These are phyloP conservation scores for Eudemis profundana DNA, from an alignment of 2,888 invertebrate genomes.

Conservation along the genomic window DNA sequence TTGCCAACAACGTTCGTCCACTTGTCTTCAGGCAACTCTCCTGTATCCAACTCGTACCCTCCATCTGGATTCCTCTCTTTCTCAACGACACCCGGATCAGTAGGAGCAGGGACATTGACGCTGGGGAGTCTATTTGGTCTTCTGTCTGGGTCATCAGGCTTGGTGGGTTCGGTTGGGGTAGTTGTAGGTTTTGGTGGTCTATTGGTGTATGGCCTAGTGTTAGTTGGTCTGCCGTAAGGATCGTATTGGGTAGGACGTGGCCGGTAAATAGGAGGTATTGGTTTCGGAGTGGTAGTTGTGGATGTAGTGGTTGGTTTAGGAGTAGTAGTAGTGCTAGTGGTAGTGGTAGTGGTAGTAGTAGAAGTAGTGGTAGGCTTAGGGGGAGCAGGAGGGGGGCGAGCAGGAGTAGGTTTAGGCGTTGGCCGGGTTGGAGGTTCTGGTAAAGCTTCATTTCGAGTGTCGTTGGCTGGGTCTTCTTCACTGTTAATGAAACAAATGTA, in stretches of 20 bases:
- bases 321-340: slow-evolving; percentile 49
- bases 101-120: slow-evolving; percentile 52
- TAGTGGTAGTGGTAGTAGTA: slow-evolving; percentile 48
- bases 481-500: too few species aligned
- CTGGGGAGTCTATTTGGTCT: slow-evolving; percentile 46
- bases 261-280: slow-evolving; percentile 50
- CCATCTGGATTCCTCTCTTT: slow-evolving; percentile 58
- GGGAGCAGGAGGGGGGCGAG: slow-evolving; percentile 47
- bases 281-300: slow-evolving; percentile 46
- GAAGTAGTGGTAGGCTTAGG: slow-evolving; percentile 49
- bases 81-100: slow-evolving; percentile 52
- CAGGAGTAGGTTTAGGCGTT: slow-evolving; percentile 33
- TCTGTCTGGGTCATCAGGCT: slow-evolving; percentile 46
- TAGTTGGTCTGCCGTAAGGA: slow-evolving; percentile 41
- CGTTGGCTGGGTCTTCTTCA: slow-evolving; percentile 60
- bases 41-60: slow-evolving; percentile 57
- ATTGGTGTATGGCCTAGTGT: slow-evolving; percentile 45
- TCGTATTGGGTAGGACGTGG: slow-evolving; percentile 44
- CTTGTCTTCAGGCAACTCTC: slow-evolving; percentile 61
- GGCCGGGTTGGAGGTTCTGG: slow-evolving; percentile 48
- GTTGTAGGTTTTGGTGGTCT: slow-evolving; percentile 48
- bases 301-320: slow-evolving; percentile 52
- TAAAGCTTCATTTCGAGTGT: slow-evolving; percentile 31
- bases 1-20: slow-evolving; percentile 61
- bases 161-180: slow-evolving; percentile 45